Evolutionary conservation across 2,888 invertebrate genomes (phyloP), one percentile per base, ranked within the genome.

Genomic region (Drosophila hamatofila): DNA sequence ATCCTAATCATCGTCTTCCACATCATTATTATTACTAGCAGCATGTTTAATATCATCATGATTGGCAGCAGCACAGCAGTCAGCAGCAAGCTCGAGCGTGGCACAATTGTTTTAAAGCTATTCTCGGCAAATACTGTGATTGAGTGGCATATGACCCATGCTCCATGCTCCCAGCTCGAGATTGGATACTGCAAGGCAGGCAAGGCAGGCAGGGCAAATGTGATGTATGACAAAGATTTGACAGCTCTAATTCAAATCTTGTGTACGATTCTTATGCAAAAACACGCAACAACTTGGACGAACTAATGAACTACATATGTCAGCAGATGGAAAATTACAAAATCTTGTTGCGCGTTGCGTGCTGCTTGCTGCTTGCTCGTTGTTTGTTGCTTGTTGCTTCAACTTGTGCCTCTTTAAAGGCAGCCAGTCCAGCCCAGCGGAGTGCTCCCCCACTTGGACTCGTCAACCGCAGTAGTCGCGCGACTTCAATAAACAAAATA

Each of bases 161-260:
- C 23, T 25, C 27, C 14, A 54, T 39, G 37, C 23, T 21, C 39
- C 27, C 12, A 8, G 27, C n/a, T 18, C 33, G 33, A 27, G 49
- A 5, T 33, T 37, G 46, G 61, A 59, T 61, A 62, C 49, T 66
- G 16, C 23, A 3, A 27, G 57, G 21, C 68, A 55, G n/a, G n/a
- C n/a, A n/a, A n/a, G n/a, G n/a, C n/a, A n/a, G n/a, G n/a, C n/a
- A n/a, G n/a, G n/a, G 54, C 42, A 25, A 23, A 46, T 58, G 27
- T 78, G 78, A 80, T 82, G 81, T 81, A 87, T 87, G 88, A 89
- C 87, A 78, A 67, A 89, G 83, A 81, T 89, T 83, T 89, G 88
- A 89, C 87, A 88, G 83, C 81, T 67, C 88, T 88, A 88, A 88
- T 88, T 88, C 89, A 80, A 88, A 88, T 85, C 88, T 81, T 81